Evolutionary conservation across 2,888 invertebrate genomes (phyloP), one percentile per base, ranked within the genome.

Genomic region (Drosophila subquinaria): DNA sequence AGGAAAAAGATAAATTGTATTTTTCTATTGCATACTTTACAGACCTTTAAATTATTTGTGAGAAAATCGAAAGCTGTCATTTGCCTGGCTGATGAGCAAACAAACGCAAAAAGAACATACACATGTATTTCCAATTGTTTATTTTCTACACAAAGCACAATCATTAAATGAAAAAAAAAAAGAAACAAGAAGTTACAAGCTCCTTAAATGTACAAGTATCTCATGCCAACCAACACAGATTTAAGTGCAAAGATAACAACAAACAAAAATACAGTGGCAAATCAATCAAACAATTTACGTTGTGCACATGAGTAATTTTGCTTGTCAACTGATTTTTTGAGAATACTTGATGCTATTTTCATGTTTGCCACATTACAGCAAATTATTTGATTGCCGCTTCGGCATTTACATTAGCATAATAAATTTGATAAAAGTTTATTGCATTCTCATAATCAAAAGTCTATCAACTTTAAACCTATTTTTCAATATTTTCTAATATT

Each of bases 281-380:
- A 40, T 56, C 57, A 59, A 20, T 52, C 51, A 52, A 52, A 48
- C 11, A 33, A 35, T 35, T 38, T 35, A 17, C 23, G 8, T 10
- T 43, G 33, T 38, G 27, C 42, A 55, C 64, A 10, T 56, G 56
- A 80, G 72, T 65, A 65, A 72, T 48, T 80, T 76, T 71, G 15
- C 55, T 45, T 80, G 72, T 80, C 63, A 40, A 66, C 30, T 66
- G 36, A 53, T 40, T 47, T 23, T 27, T 27, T 27, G 0, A 27
- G 42, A 52, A 10, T 20, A 53, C 52, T 57, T 60, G 74, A 73
- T 75, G 66, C 68, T 8, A 4, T 67, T 78, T 73, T 45, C 68
- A 38, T 76, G 63, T 68, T 38, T 48, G 9, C 13, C 20, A 23
- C 20, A 40, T 56, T 43, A 38, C 8, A 20, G 35, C 9, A 20